phyloP scores from a whole-genome alignment of 2,113 vertebrate species.

The Indri indri region DNA sequence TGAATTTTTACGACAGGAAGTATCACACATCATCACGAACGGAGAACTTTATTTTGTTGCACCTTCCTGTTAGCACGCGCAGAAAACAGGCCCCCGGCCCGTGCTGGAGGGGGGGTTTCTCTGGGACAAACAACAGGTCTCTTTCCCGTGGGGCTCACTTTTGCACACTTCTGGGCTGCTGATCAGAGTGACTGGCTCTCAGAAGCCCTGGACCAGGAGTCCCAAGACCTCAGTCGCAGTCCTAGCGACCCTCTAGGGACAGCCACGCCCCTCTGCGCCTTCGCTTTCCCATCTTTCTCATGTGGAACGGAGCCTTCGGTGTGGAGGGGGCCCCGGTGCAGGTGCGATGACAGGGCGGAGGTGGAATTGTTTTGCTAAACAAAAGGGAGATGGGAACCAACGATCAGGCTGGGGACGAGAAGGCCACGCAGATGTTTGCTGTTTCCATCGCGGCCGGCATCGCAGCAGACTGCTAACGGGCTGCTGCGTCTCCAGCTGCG shows the following conservation, averaged over 20 bases:
- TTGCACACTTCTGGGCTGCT: background rate
- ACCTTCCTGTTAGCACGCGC: too few species aligned
- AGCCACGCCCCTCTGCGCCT: background rate
- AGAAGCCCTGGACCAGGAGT: background rate
- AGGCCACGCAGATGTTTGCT: accelerated
- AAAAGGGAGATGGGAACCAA: background rate
- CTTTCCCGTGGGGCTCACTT: background rate
- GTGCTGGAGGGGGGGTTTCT: background rate
- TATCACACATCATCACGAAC: background rate
- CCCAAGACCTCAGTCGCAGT: background rate
- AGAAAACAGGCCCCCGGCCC: background rate
- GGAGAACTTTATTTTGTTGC: too few species aligned
- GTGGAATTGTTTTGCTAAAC: background rate
- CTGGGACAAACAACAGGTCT: background rate
- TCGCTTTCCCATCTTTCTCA: background rate
- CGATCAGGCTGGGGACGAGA: background rate
- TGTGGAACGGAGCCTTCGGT: background rate
- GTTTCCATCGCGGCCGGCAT: too few species aligned
- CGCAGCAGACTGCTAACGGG: background rate
- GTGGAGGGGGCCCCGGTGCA: background rate
- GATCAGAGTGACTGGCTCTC: background rate
- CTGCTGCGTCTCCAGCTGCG: too few species aligned
- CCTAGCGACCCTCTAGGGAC: background rate
- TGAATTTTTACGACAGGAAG: background rate
- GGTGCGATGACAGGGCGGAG: background rate